Percentiles rank a stretch among this genome's conserved stretches.
Evolutionary conservation across 2,113 vertebrate genomes (phyloP).

Genomic region (Sus scrofa): T2T-Sscrofa CM000812.6:183672501-183673000

Average conservation of each 20-base stretch:
- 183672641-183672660: too few species aligned
- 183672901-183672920: not conserved
- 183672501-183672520: not conserved
- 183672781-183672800: not conserved
- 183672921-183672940: not conserved
- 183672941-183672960: not conserved
- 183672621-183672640: too few species aligned
- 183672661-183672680: too few species aligned
- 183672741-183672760: not conserved
- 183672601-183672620: too few species aligned
- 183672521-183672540: not conserved
- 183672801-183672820: not conserved
- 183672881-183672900: not conserved
- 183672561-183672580: not conserved
- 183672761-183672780: not conserved
- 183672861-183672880: not conserved
- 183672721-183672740: not conserved
- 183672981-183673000: not conserved
- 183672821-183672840: not conserved
- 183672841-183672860: not conserved
- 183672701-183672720: not conserved
- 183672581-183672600: too few species aligned
- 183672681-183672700: too few species aligned
- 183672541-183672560: not conserved
- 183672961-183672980: not conserved